phyloP scores from a whole-genome alignment of 2,797 vertebrate genomes.

The Micrastur ruficollis region DNA sequence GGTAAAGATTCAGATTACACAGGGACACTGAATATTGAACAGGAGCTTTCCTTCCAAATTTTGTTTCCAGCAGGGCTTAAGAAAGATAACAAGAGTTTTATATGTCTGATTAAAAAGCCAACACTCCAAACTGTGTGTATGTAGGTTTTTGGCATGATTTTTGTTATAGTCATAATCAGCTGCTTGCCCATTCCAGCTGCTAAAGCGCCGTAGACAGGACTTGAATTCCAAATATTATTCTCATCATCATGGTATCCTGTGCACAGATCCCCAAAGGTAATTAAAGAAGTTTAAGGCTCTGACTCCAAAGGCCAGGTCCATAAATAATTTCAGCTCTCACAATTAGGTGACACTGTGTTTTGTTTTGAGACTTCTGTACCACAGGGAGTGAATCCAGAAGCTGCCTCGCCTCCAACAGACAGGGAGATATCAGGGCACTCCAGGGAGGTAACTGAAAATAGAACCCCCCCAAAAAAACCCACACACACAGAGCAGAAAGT shows the following conservation, averaged over 20 bases:
- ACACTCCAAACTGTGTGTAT: not conserved
- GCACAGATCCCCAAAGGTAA: constrained; percentile 47
- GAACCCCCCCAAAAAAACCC: not conserved
- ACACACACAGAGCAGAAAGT: not conserved
- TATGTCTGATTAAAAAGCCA: constrained; percentile 36
- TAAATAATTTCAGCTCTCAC: constrained; percentile 46
- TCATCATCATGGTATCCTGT: constrained; percentile 45
- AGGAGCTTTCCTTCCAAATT: constrained; percentile 44
- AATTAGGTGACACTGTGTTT: constrained; percentile 24
- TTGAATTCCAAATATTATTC: constrained; percentile 58
- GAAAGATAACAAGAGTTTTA: constrained; percentile 46
- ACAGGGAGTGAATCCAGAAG: not conserved
- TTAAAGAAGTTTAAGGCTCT: constrained; percentile 49
- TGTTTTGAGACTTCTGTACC: constrained; percentile 4
- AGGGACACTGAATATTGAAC: constrained; percentile 22
- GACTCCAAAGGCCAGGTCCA: constrained; percentile 54
- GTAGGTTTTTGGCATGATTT: constrained; percentile 25
- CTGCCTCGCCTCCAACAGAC: not conserved
- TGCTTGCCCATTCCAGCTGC: constrained; percentile 52
- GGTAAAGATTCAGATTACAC: not conserved
- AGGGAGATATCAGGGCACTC: not conserved
- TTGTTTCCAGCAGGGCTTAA: constrained; percentile 42
- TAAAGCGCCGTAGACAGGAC: constrained; percentile 42
- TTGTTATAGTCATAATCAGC: constrained; percentile 38
- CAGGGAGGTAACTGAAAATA: not conserved